Evolutionary conservation across 2,113 vertebrate species (phyloP).

Genomic region (Seriola rivoliana): DNA sequence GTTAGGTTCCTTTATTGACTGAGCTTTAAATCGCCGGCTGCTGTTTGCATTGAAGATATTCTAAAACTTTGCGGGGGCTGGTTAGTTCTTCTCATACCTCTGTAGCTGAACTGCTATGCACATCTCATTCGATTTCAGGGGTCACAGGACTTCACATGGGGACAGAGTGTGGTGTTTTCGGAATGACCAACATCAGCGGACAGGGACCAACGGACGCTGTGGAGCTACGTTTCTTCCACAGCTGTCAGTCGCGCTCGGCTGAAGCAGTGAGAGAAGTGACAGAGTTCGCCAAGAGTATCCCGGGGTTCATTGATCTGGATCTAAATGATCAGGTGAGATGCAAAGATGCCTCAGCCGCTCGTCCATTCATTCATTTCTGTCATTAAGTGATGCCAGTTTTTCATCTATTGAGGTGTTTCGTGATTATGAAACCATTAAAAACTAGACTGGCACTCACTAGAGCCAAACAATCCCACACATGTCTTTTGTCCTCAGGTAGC

Average conservation of each 20-base stretch:
- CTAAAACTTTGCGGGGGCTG: not conserved
- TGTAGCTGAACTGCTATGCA: not conserved
- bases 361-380: not conserved
- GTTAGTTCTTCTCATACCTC: not conserved
- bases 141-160: constrained; percentile 17
- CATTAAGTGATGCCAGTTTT: not conserved
- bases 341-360: not conserved
- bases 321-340: constrained; percentile 92
- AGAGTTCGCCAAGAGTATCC: constrained; percentile 97
- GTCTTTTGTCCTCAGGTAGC: too few species aligned
- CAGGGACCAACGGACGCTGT: constrained; percentile 89
- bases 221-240: constrained; percentile 96
- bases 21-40: too few species aligned
- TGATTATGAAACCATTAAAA: too few species aligned
- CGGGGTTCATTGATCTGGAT: constrained; percentile 93
- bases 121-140: constrained; percentile 20
- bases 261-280: constrained; percentile 97
- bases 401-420: not conserved
- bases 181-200: constrained; percentile 31
- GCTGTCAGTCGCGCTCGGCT: constrained; percentile 95
- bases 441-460: too few species aligned
- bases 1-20: too few species aligned
- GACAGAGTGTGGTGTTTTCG: constrained; percentile 47
- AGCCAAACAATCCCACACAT: too few species aligned
- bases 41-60: not conserved